Base-by-base conservation (phyloP, 2,797 vertebrate species). In the Characodon lateralis region DNA sequence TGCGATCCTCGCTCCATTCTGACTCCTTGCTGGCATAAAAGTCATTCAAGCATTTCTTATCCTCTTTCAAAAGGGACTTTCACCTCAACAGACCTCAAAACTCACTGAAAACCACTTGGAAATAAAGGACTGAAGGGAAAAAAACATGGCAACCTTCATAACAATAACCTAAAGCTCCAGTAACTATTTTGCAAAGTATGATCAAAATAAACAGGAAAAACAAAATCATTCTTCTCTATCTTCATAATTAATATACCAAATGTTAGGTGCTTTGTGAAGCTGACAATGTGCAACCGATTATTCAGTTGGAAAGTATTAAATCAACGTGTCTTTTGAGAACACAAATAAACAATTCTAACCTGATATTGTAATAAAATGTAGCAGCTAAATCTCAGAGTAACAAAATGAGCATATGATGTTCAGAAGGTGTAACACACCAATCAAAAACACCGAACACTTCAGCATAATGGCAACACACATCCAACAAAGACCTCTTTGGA, bases 21-120 rank as follows among this genome's bases (percentile, higher is more conserved):
- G 72, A 80, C 55, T 58, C 78, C 59, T 77, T 66, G 61, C 76
- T 84, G 71, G 51, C 46, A 82, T 72, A 77, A 59, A 83, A 80
- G 72, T 56, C 43, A 83, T 83, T 84, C 50, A 78, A 82, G 80
- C 50, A 70, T 72, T n/a, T 71, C 12, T 66, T 50, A 2, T 3
- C 12, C 55, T 59, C n/a, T 78, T 65, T 78, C 18, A 56, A 0
- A 31, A 61, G 26, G 14, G 18, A 77, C 24, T 78, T 78, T 83
- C 46, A 76, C 75, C 68, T 78, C 63, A 76, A 76, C 5, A 35
- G 35, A 72, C 68, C 68, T 26, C 69, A 66, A 81, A 76, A 78
- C n/a, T 72, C 12, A 5, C 26, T 10, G 6, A 20, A 78, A 76
- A 74, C 13, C 3, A 2, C 18, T 72, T 41, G 12, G 31, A 22